Evolutionary conservation across 2,113 vertebrate species (phyloP).

Genomic region (Hepsetus odoe): DNA sequence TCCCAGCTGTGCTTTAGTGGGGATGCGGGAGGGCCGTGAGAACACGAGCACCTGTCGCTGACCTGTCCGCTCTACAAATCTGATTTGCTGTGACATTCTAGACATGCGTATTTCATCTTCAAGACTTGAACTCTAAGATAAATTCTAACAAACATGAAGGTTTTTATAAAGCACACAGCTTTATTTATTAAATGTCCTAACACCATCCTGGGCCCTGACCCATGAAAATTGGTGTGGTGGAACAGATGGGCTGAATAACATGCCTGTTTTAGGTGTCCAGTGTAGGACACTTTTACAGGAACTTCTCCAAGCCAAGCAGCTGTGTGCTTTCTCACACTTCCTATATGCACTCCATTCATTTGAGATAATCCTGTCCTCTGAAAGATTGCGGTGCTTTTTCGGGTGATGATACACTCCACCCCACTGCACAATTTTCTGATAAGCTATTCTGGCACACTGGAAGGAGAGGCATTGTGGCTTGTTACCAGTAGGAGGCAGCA

Average conservation of each 20-base stretch:
- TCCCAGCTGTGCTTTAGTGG: conserved; percentile 51
- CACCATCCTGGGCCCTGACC: conserved; percentile 33
- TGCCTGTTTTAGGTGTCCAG: conserved; percentile 67
- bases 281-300: conserved; percentile 33
- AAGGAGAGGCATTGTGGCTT: background rate
- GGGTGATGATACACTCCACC: background rate
- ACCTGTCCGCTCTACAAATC: too few species aligned
- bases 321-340: conserved; percentile 28
- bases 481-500: conserved; percentile 51
- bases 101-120: too few species aligned
- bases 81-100: too few species aligned
- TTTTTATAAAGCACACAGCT: background rate
- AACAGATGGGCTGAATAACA: conserved; percentile 46
- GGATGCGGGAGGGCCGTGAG: conserved; percentile 53
- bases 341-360: conserved; percentile 21
- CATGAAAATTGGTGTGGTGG: conserved; percentile 28
- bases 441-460: conserved; percentile 7
- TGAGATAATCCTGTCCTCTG: conserved; percentile 25
- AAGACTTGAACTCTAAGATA: too few species aligned
- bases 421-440: background rate
- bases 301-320: conserved; percentile 46
- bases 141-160: too few species aligned
- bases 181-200: conserved; percentile 45
- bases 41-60: conserved; percentile 60
- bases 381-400: conserved; percentile 1